Base-by-base conservation (phyloP, 1,140 invertebrate species). In the Hycleus cichorii region DNA sequence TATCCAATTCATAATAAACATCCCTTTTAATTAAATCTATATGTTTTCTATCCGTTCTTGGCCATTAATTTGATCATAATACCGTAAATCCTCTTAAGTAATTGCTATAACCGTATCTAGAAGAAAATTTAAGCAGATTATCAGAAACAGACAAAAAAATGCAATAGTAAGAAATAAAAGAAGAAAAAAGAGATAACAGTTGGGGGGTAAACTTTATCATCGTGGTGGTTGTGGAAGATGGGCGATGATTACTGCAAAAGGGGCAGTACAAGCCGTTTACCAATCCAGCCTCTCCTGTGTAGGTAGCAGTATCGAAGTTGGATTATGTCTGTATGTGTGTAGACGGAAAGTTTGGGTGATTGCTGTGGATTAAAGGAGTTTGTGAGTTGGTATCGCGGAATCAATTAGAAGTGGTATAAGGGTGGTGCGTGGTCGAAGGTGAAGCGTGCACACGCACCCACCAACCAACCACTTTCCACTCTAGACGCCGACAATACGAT, bases 311-410 rank as follows among this genome's bases (percentile, higher is more conserved):
- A 32, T 32, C 32, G 32, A 32, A 49, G 25, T 7, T 53, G 42
- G 27, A 53, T 40, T 46, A 42, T 38, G 51, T 46, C 51, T 52
- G 24, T 43, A 18, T 24, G 10, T 5, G 47, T 18, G 32, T 32
- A 32, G 32, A 32, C 32, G 3, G 51, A 53, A 58, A 58, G 57
- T 58, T 58, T 52, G 11, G 50, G 32, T 52, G 57, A 58, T 58
- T 58, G 57, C 49, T 38, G 52, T 9, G 57, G 57, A 58, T 58
- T 58, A 51, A 46, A 27, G 51, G 51, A 46, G 51, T 53, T 53
- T 44, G 47, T 32, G 57, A 58, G 57, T 52, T 48, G 27, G 48
- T 58, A 58, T 58, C 57, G 49, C 49, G 44, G 57, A 58, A 58
- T 58, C 57, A 58, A 58, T 58, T 58, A 58, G 57, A 50, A 51